Evolutionary conservation across 2,888 invertebrate species (phyloP).

Genomic region (Philopedon plagiatum): DNA sequence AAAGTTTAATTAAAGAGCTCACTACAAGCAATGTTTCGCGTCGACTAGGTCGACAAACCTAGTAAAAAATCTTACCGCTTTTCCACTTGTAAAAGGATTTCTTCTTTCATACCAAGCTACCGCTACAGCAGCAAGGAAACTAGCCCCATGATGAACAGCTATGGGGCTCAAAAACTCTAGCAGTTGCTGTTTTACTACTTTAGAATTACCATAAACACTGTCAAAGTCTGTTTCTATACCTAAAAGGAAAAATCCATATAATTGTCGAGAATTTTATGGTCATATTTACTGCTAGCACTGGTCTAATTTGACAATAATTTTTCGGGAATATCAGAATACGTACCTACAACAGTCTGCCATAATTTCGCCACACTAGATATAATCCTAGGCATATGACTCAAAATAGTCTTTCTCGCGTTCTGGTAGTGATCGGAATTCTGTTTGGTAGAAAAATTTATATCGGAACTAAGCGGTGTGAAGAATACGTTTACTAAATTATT

Average conservation of each 20-base stretch:
- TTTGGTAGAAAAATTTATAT: constrained; percentile 62
- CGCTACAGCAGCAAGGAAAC: constrained; percentile 86
- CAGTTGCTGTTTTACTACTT: constrained; percentile 83
- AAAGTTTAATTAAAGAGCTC: no score
- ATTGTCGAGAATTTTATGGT: no score
- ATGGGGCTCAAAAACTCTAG: constrained; percentile 88
- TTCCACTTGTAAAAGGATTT: constrained; percentile 69
- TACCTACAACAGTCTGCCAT: constrained; percentile 79
- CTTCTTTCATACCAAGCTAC: constrained; percentile 88
- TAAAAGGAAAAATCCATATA: no score
- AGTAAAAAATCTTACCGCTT: constrained; percentile 69
- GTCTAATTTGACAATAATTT: no score
- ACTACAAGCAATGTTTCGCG: no score
- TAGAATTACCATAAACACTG: constrained; percentile 73
- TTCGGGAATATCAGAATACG: no score
- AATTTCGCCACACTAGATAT: constrained; percentile 84
- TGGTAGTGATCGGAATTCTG: constrained; percentile 67
- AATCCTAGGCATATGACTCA: constrained; percentile 85
- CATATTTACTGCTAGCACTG: no score
- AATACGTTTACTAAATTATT: constrained; percentile 87
- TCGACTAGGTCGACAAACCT: no score
- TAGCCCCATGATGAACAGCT: constrained; percentile 84
- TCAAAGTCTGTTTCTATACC: constrained; percentile 67
- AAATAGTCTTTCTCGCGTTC: constrained; percentile 80
- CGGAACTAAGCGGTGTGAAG: constrained; percentile 74